Base-by-base conservation (phyloP, 2,888 invertebrate genomes). In the Diabrotica balteata region DNA sequence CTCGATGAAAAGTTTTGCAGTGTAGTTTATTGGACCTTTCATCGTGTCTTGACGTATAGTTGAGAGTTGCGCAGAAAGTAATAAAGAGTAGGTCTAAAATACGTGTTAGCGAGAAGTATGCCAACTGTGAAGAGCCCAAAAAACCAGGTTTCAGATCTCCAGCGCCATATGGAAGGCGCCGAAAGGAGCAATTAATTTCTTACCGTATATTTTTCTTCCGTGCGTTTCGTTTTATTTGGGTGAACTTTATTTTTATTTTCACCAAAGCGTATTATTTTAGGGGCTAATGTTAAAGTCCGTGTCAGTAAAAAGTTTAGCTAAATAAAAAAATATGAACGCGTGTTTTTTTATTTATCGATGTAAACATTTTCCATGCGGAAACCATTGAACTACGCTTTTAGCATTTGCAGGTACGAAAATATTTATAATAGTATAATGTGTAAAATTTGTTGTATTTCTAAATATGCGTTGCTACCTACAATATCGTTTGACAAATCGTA, bases 41-140 rank as follows among this genome's bases (percentile, higher is more conserved):
- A 22, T n/a, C 53, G 53, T 8, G 22, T 44, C 43, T 10, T 22
- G 53, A 42, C 46, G 59, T 49, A 46, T 2, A 43, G 44, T 59
- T 45, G 59, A 59, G 49, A 22, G 58, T 43, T 59, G 69, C 59
- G 67, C 60, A 53, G 60, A 49, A 59, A 58, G 76, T 75, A 78
- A 79, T 78, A 78, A 80, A 32, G 32, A 32, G 4, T 78, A 79
- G 77, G 76, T 77, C 77, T 79, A 79, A 80, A 80, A 79, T 78
- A 78, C 78, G 76, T 76, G 77, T 79, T 79, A 78, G 74, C 73
- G 76, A 73, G 75, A 79, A 79, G 76, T 77, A 78, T 80, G 78
- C 79, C 79, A 79, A 79, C 76, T 78, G 78, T 70, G 74, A 71
- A 60, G 63, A 63, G 73, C 70, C 73, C 77, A 78, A 79, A 79